Conservation (phyloP, 2,888 invertebrate species). For the Geotrupes spiniger region DNA sequence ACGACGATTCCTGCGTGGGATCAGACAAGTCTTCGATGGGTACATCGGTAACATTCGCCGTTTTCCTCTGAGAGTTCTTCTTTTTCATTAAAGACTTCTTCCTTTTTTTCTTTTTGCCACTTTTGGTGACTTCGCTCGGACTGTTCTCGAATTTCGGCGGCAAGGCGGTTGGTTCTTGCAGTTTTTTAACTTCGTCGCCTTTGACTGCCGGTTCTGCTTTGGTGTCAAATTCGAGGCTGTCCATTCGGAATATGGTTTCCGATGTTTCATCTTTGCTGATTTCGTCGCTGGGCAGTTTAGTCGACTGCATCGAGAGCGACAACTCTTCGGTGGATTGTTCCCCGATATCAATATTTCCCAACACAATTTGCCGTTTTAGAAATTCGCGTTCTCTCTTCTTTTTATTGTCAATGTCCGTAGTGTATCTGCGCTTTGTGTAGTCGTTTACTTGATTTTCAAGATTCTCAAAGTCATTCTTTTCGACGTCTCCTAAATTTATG, state of each 20-base stretch:
- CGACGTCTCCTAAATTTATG: conserved; percentile 40
- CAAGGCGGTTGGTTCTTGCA: conserved; percentile 2
- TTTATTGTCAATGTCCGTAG: conserved; percentile 44
- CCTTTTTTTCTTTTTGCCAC: conserved; percentile 73
- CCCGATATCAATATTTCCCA: conserved; percentile 48
- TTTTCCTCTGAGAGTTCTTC: conserved; percentile 72
- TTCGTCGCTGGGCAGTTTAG: conserved; percentile 44
- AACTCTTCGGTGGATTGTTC: conserved; percentile 45
- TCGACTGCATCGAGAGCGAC: conserved; percentile 42
- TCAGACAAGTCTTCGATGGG: conserved; percentile 10
- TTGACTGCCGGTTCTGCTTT: conserved; percentile 39
- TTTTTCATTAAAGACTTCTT: conserved; percentile 77
- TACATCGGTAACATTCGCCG: conserved; percentile 33
- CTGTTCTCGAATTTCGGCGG: conserved; percentile 2
- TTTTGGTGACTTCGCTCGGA: conserved; percentile 42
- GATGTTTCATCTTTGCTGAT: conserved; percentile 47
- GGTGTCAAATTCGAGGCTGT: conserved; percentile 56
- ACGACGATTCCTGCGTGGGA: conserved; percentile 43
- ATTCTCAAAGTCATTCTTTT: conserved; percentile 36
- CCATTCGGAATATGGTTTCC: conserved; percentile 69
- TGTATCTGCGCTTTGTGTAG: conserved; percentile 59
- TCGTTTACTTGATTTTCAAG: conserved; percentile 70
- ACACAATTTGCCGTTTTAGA: conserved; percentile 46
- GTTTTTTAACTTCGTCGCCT: conserved; percentile 42
- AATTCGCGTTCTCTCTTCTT: conserved; percentile 45